Conservation (phyloP, 2,888 invertebrate genomes). For the Lasioglossum zephyrum region DNA sequence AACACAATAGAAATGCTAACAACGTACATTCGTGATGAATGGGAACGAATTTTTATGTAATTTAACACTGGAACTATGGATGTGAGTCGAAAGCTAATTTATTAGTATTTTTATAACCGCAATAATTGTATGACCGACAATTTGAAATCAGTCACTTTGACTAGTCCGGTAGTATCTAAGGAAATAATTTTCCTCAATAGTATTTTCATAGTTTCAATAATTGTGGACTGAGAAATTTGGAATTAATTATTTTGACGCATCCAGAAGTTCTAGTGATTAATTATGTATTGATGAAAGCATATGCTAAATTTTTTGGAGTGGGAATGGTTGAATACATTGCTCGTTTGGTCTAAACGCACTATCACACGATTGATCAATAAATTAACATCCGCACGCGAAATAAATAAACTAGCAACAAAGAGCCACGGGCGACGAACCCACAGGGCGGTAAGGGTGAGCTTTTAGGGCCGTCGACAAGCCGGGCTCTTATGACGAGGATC, state of each 20-base stretch:
- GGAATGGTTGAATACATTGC: background rate
- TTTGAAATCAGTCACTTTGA: background rate
- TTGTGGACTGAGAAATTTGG: no score
- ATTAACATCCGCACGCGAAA: conserved; percentile 46
- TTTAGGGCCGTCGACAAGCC: background rate
- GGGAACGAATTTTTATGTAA: no score
- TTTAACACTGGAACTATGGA: no score
- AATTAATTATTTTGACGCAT: no score
- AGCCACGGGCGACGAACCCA: background rate
- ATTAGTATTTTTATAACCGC: background rate
- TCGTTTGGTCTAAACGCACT: background rate
- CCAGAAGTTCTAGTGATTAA: background rate
- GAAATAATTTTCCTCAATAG: no score
- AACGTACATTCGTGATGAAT: no score
- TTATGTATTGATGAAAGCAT: background rate
- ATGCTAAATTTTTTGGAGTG: background rate
- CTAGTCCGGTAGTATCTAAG: no score
- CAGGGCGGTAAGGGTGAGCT: background rate
- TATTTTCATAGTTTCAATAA: background rate
- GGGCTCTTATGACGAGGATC: background rate
- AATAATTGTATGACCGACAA: background rate
- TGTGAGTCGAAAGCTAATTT: background rate
- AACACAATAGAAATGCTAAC: no score
- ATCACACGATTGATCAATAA: conserved; percentile 42
- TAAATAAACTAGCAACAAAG: conserved; percentile 51